Evolutionary conservation across 2,888 invertebrate species (phyloP).

Genomic region (Melinaea menophilus): DNA sequence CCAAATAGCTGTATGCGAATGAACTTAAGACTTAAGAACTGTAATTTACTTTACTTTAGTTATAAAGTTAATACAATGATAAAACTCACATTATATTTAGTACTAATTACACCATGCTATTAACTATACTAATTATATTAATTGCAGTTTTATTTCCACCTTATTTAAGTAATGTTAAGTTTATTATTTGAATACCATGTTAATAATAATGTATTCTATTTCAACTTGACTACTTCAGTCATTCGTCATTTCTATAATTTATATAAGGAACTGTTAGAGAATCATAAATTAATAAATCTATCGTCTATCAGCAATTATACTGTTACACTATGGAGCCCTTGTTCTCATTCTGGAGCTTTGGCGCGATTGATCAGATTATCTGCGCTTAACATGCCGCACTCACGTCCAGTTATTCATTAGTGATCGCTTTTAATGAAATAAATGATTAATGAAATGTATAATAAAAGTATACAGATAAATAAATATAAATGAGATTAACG

Average conservation of each 20-base stretch:
- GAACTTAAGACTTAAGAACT: slow-evolving; percentile 11
- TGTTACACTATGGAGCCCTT: slow-evolving; percentile 31
- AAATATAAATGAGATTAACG: slow-evolving; percentile 8
- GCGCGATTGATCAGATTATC: slow-evolving; percentile 32
- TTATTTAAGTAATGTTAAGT: too few relatives aligned
- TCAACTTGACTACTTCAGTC: slow-evolving; percentile 3
- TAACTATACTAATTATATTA: too few relatives aligned
- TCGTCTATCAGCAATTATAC: slow-evolving; percentile 38
- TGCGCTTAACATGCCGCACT: slow-evolving; percentile 27
- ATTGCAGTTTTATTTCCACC: too few relatives aligned
- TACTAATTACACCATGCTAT: too few relatives aligned
- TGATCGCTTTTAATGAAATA: slow-evolving; percentile 31
- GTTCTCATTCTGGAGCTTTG: slow-evolving; percentile 28
- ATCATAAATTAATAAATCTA: slow-evolving; percentile 63
- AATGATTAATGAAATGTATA: slow-evolving; percentile 31
- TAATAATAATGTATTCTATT: neutral
- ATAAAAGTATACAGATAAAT: slow-evolving; percentile 20
- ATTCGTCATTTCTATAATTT: slow-evolving; percentile 37
- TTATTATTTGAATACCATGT: too few relatives aligned
- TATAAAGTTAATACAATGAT: too few relatives aligned
- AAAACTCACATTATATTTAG: too few relatives aligned
- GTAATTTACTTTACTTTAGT: too few relatives aligned
- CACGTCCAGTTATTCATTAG: slow-evolving; percentile 30
- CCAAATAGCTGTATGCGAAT: slow-evolving; percentile 31
- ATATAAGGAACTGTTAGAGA: slow-evolving; percentile 51